These are phyloP conservation scores for Pelobates cultripes DNA, from an alignment of 2,797 vertebrate species.

Conservation along the genomic window DNA sequence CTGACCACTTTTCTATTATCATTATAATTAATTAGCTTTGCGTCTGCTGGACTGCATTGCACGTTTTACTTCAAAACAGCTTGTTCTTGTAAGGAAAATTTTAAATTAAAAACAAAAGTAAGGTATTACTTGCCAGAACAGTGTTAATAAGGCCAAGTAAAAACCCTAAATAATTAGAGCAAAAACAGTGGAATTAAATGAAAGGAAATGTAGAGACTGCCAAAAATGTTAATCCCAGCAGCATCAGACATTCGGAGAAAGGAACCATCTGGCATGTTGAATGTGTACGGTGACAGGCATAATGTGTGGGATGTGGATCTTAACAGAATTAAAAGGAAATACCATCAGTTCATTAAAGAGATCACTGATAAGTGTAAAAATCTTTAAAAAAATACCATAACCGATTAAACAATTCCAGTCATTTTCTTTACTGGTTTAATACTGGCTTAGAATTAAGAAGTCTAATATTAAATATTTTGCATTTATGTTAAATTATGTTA, in stretches of 20 bases:
- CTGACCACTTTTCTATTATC: too few species aligned
- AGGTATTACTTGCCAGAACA: neutral
- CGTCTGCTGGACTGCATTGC: too few species aligned
- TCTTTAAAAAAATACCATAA: too few species aligned
- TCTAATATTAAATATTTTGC: too few species aligned
- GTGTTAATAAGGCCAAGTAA: slow-evolving; percentile 11
- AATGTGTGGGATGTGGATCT: slow-evolving; percentile 23
- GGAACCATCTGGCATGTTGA: slow-evolving; percentile 46
- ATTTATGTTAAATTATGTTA: too few species aligned
- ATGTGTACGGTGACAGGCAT: slow-evolving; percentile 30
- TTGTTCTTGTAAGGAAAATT: neutral
- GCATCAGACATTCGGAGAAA: slow-evolving; percentile 28
- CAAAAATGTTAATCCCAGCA: slow-evolving; percentile 33
- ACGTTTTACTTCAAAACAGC: neutral
- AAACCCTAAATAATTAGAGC: slow-evolving; percentile 25
- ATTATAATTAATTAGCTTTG: neutral
- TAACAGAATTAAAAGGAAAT: slow-evolving; percentile 5
- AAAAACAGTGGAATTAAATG: slow-evolving; percentile 19
- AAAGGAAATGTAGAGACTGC: slow-evolving; percentile 16
- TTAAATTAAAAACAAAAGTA: neutral
- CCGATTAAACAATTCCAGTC: too few species aligned
- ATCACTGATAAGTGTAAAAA: too few species aligned
- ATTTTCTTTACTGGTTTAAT: too few species aligned
- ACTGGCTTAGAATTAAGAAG: too few species aligned
- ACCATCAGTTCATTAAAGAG: neutral